Evolutionary conservation across 2,888 invertebrate genomes (phyloP).

Genomic region (Tetranychus piercei): DNA sequence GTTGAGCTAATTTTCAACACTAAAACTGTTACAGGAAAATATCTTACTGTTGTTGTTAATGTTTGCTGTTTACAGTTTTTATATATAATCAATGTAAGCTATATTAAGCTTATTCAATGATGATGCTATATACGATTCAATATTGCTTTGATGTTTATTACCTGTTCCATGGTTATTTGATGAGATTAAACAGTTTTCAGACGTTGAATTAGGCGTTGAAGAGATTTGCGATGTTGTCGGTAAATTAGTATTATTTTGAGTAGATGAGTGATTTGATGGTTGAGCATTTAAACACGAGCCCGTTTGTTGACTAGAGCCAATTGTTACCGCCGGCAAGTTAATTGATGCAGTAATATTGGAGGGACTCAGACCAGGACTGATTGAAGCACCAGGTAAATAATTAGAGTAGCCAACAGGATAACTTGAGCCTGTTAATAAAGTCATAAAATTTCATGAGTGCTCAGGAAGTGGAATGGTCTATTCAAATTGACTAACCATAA

Average conservation of each 20-base stretch:
- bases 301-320: background rate
- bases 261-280: background rate
- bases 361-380: background rate
- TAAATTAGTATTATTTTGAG: background rate
- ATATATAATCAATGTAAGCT: too few relatives aligned
- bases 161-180: background rate
- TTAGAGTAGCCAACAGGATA: background rate
- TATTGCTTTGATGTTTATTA: background rate
- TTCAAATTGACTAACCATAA: background rate
- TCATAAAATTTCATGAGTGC: background rate
- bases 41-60: too few relatives aligned
- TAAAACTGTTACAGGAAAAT: too few relatives aligned
- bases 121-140: background rate
- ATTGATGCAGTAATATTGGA: background rate
- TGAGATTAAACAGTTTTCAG: background rate
- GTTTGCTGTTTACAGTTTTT: too few relatives aligned
- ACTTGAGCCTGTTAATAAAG: background rate
- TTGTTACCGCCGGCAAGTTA: background rate
- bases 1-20: background rate
- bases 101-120: background rate
- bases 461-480: background rate
- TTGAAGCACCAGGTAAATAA: background rate
- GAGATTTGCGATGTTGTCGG: background rate
- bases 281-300: background rate
- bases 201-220: background rate